phyloP scores from a whole-genome alignment of 2,113 vertebrate species.

The Perca fluviatilis region DNA sequence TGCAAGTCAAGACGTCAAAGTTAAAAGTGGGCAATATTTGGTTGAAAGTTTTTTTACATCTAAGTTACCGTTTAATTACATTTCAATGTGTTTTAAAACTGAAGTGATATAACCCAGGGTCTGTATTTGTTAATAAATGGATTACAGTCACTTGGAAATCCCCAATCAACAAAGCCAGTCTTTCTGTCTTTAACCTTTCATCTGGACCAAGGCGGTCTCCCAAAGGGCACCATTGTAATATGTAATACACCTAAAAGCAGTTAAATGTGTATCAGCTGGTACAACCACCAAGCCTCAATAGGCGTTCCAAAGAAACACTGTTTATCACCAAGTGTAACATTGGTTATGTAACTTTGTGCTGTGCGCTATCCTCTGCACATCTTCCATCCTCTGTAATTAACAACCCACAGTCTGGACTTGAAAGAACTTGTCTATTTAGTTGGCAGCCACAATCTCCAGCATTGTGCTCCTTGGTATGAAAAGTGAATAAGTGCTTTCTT shows the following conservation, averaged over 20 bases:
- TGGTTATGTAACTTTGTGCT: constrained; percentile 52
- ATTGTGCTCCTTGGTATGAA: background rate
- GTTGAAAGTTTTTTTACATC: background rate
- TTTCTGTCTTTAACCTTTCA: constrained; percentile 35
- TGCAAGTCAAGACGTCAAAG: background rate
- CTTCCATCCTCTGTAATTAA: background rate
- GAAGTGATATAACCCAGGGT: background rate
- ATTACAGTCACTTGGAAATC: constrained; percentile 44
- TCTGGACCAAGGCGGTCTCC: background rate
- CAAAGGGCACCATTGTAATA: constrained; percentile 32
- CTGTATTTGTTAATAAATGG: background rate
- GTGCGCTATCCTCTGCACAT: background rate
- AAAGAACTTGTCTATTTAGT: background rate
- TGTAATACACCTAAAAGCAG: constrained; percentile 25
- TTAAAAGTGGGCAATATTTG: background rate
- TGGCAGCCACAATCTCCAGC: background rate
- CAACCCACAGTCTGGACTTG: background rate
- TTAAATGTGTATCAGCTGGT: constrained; percentile 16
- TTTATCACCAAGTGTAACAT: background rate
- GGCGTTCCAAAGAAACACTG: constrained; percentile 9
- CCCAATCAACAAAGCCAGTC: constrained; percentile 44
- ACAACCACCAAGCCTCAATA: background rate
- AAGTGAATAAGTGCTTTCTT: background rate
- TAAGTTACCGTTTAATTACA: background rate
- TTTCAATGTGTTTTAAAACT: background rate